A percentile compares a stretch with the other conserved stretches of the same genome.
Conservation (phyloP, 2,888 invertebrate genomes). For the Fragum whitleyi region DNA sequence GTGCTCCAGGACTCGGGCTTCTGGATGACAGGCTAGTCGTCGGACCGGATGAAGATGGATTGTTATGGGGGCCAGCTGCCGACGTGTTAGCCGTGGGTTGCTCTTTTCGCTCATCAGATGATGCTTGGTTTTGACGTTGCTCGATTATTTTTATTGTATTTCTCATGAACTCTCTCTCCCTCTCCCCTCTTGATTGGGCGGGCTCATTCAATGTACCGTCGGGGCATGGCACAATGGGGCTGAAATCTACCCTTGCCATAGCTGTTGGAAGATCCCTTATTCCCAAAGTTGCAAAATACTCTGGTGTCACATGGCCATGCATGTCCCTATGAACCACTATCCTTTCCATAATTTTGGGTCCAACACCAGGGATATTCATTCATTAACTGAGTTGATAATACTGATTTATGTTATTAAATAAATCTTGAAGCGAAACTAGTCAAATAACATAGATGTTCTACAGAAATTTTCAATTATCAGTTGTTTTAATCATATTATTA, state of each 20-base stretch:
- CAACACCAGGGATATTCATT: background rate
- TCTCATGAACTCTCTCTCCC: slow-evolving; percentile 3
- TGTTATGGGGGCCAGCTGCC: background rate
- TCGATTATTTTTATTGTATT: background rate
- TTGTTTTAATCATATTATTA: too few relatives aligned
- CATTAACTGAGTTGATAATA: background rate
- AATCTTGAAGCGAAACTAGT: too few relatives aligned
- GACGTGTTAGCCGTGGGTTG: background rate
- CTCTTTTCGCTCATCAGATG: background rate
- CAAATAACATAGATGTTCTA: too few relatives aligned
- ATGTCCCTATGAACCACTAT: background rate
- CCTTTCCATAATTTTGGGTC: slow-evolving; percentile 3
- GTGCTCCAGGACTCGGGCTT: background rate
- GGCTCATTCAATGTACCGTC: background rate
- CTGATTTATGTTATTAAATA: too few relatives aligned
- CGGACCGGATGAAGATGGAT: background rate
- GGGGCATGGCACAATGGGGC: background rate
- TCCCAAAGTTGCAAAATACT: background rate
- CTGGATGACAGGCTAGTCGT: background rate
- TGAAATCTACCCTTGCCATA: background rate
- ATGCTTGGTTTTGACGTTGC: background rate
- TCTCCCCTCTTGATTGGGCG: background rate
- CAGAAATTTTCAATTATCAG: too few relatives aligned
- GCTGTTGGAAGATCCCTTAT: slow-evolving; percentile 5
- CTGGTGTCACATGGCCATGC: background rate